Evolutionary conservation across 2,797 vertebrate species (phyloP), one percentile per base, ranked within the genome.

Genomic region (Sternarchorhynchus goeldii): DNA sequence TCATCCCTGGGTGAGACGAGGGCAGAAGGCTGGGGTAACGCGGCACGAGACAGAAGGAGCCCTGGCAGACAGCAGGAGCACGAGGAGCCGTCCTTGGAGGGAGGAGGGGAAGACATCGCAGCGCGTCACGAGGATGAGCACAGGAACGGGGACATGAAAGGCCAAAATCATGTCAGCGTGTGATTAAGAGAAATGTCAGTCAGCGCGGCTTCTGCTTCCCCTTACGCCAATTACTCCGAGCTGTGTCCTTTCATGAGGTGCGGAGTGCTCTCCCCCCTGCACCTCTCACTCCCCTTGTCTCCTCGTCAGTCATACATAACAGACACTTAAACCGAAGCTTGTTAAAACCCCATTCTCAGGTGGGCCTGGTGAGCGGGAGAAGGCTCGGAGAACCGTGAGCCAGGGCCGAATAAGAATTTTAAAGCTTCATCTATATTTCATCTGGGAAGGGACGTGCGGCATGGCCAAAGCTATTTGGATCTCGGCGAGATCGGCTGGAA

Each of bases 401-500:
- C 41, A 63, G 63, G 59, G 21, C 73, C 59, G 31, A 59, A 84
- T 79, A 45, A 76, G 77, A 79, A 81, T 83, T 60, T 76, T 36
- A 81, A 56, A 69, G 21, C 75, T 72, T 82, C 32, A 82, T 85
- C 71, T 66, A 78, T 82, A 80, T 87, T 90, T 87, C 21, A 87
- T 68, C n/a, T 8, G n/a, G 53, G 50, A 31, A 41, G 39, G 29
- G 36, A 53, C 69, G 53, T 50, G 29, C 21, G 20, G n/a, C 18
- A 4, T 39, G 21, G 29, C 21, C 67, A 68, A 67, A 72, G 71
- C 62, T 57, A 64, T 58, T 58, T 77, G 53, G 55, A 66, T 34
- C 63, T 81, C 62, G 73, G 50, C 62, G 41, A 45, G 32, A 32
- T 8, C 56, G 21, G 50, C 70, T 67, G 2, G n/a, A 73, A 57